These are phyloP conservation scores for Sturnira hondurensis DNA, from an alignment of 2,113 vertebrate genomes.

Conservation along the genomic window DNA sequence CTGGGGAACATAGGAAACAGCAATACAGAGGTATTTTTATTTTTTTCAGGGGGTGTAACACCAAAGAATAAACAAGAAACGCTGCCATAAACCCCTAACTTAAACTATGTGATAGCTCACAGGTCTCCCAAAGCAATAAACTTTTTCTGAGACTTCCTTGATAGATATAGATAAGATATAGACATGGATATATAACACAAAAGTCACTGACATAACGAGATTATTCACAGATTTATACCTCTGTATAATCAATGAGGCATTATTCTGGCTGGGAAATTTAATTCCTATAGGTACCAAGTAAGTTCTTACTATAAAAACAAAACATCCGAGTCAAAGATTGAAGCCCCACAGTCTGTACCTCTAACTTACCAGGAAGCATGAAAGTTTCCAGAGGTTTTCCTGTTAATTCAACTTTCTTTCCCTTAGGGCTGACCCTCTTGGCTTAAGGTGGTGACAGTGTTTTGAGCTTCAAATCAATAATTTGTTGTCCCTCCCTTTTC, in stretches of 20 bases:
- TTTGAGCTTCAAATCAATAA: constrained; percentile 71
- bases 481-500: constrained; percentile 36
- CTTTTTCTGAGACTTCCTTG: constrained; percentile 16
- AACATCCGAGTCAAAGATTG: constrained; percentile 56
- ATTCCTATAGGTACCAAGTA: constrained; percentile 66
- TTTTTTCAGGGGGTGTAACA: not conserved
- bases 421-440: not conserved
- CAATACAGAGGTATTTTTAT: not conserved
- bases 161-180: not conserved
- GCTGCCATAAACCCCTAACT: not conserved
- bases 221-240: constrained; percentile 40
- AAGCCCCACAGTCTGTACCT: constrained; percentile 54
- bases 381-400: constrained; percentile 58
- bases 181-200: not conserved
- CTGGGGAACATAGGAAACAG: not conserved
- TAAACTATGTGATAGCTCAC: not conserved
- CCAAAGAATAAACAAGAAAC: not conserved
- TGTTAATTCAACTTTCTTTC: constrained; percentile 57
- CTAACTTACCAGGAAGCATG: constrained; percentile 46
- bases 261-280: constrained; percentile 62
- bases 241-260: constrained; percentile 44
- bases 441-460: constrained; percentile 26
- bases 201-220: not conserved
- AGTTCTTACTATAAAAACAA: constrained; percentile 69
- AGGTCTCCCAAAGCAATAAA: not conserved